Evolutionary conservation across 64 coral and sea anemone genomes (phyloP), one percentile per base, ranked within the genome.

Genomic region (Cladopsammia gracilis): DNA sequence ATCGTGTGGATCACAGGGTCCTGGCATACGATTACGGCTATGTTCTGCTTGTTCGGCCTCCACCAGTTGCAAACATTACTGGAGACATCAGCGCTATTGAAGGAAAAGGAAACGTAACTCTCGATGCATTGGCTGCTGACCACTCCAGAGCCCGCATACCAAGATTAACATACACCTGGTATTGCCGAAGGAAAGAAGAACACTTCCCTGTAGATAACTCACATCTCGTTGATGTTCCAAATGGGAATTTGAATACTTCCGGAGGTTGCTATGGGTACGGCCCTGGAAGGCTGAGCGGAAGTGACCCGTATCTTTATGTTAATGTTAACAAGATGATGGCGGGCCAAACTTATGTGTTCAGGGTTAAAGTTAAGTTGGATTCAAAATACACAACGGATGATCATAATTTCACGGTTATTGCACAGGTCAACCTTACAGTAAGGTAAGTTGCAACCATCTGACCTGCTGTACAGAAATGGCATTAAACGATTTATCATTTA

Each of bases 201-300:
- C 10, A 20, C 5, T 19, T 64, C 18, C 12, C 64, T 73, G 13
- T 85, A 87, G 43, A 87, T 73, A 73, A 87, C 58, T 60, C 50
- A 25, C 48, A 54, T 25, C 50, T 85, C 51, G 85, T 60, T 26
- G 85, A 87, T 73, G 34, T 50, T 5, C 46, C 64, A 22, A 25
- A 53, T 7, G 70, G 70, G 0, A 88, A 64, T 19, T 71, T 70
- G 20, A 58, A 49, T 14, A 75, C 10, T 86, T 87, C 86, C 10
- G 69, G 65, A 18, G 86, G 86, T 14, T 88, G 86, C 13, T 88
- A 58, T 61, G 86, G 86, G 3, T 88, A 58, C 20, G 86, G 86
- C 19, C 86, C 86, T 6, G 86, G 86, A 74, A 69, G 86, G 2
- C 13, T 88, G 53, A 74, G 24, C 9, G 25, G n/a, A n/a, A 62